Conservation (phyloP, 2,888 invertebrate species). For the Rhagonycha fulva region DNA sequence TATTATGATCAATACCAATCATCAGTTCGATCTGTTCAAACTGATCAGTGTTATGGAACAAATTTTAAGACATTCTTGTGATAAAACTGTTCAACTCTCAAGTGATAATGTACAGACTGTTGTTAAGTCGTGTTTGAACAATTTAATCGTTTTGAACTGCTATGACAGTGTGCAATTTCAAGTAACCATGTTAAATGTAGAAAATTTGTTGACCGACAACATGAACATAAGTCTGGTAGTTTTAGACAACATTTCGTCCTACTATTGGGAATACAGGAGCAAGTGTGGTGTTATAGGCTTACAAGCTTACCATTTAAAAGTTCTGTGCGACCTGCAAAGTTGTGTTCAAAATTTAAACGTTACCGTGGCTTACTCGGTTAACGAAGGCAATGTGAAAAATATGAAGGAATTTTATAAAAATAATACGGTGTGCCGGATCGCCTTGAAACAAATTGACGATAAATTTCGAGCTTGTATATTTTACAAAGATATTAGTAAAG, state of each 20-base stretch:
- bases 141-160: slow-evolving; percentile 52
- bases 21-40: slow-evolving; percentile 55
- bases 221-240: slow-evolving; percentile 54
- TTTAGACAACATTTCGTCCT: slow-evolving; percentile 58
- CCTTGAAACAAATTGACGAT: neutral
- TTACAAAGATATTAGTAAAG: neutral
- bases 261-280: slow-evolving; percentile 54
- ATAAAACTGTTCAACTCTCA: slow-evolving; percentile 13
- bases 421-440: neutral
- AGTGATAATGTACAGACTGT: slow-evolving; percentile 35
- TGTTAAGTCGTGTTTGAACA: slow-evolving; percentile 45
- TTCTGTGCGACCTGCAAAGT: slow-evolving; percentile 6
- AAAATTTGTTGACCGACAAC: slow-evolving; percentile 52
- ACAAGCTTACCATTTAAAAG: slow-evolving; percentile 12
- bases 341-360: slow-evolving; percentile 9
- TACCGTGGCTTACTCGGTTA: slow-evolving; percentile 5
- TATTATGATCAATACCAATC: slow-evolving; percentile 58
- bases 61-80: slow-evolving; percentile 41
- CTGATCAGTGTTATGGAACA: slow-evolving; percentile 49
- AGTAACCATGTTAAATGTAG: slow-evolving; percentile 49
- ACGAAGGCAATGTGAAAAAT: neutral
- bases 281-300: slow-evolving; percentile 22
- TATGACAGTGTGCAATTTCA: slow-evolving; percentile 50
- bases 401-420: neutral
- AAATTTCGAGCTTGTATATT: neutral